Evolutionary conservation across 2,113 vertebrate genomes (phyloP).

Genomic region (Melanocharis versteri): DNA sequence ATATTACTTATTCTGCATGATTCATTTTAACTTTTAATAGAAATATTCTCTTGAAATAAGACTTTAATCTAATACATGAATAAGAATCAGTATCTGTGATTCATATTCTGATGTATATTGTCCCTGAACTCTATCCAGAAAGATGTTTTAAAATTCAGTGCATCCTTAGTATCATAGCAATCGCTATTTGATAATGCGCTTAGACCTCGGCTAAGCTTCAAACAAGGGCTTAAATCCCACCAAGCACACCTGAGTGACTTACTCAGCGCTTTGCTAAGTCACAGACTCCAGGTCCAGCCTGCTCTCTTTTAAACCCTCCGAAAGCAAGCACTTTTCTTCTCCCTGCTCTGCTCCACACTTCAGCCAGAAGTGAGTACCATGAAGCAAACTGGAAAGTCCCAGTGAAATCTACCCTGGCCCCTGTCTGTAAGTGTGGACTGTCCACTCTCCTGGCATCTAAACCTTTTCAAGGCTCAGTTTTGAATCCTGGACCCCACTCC

Average conservation of each 20-base stretch:
- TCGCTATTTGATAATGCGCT: neutral
- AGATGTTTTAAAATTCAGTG: neutral
- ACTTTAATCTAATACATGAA: neutral
- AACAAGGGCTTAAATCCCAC: neutral
- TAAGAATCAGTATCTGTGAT: neutral
- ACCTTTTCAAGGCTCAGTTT: neutral
- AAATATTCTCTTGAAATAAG: neutral
- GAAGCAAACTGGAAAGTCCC: neutral
- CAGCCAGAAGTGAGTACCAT: rapidly evolving
- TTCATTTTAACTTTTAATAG: neutral
- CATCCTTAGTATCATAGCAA: neutral
- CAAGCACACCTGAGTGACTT: neutral
- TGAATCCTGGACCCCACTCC: neutral
- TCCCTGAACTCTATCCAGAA: neutral
- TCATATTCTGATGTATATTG: neutral
- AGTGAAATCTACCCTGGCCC: neutral
- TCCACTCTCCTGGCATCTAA: neutral
- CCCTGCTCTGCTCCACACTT: neutral
- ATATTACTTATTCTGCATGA: neutral
- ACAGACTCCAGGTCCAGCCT: neutral
- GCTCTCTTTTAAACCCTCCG: neutral
- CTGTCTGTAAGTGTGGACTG: neutral
- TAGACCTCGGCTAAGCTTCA: neutral
- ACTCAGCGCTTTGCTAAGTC: neutral
- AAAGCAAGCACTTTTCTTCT: neutral